phyloP scores from a whole-genome alignment of 2,113 vertebrate species.

The Elaphurus davidianus region DNA sequence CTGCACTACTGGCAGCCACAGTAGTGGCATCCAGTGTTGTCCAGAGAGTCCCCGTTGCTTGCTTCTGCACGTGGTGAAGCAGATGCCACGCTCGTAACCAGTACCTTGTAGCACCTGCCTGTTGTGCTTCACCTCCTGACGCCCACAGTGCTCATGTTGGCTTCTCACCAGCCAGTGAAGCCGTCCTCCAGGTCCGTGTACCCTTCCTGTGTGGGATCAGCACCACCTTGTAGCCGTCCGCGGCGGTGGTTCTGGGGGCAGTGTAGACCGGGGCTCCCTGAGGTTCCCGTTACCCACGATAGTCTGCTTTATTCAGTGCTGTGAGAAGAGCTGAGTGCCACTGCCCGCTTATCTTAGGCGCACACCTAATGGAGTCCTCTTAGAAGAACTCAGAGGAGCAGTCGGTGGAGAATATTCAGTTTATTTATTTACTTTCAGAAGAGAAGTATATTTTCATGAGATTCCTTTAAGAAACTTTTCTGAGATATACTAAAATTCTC shows the following conservation, averaged over 20 bases:
- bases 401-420: neutral
- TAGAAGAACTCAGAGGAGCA: neutral
- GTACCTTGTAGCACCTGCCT: slow-evolving; percentile 75
- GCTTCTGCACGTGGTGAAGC: slow-evolving; percentile 92
- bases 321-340: neutral
- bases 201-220: neutral
- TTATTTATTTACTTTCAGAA: neutral
- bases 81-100: slow-evolving; percentile 89
- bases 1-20: slow-evolving; percentile 89
- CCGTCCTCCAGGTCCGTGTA: neutral
- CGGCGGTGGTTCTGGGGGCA: neutral
- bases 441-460: neutral
- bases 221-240: neutral
- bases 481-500: neutral
- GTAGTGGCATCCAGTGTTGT: slow-evolving; percentile 85
- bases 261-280: neutral
- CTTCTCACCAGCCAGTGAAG: neutral
- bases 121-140: neutral
- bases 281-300: neutral
- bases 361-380: neutral
- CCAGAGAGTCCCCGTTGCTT: slow-evolving; percentile 89
- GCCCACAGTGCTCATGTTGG: neutral
- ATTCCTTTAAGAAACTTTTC: slow-evolving; percentile 13
- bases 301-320: neutral
- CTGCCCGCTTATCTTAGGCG: neutral